Percentiles rank a stretch among this genome's conserved stretches.
These are phyloP conservation scores for Rhinella marina DNA, from an alignment of 2,797 vertebrate species.

Conservation along the genomic window DNA sequence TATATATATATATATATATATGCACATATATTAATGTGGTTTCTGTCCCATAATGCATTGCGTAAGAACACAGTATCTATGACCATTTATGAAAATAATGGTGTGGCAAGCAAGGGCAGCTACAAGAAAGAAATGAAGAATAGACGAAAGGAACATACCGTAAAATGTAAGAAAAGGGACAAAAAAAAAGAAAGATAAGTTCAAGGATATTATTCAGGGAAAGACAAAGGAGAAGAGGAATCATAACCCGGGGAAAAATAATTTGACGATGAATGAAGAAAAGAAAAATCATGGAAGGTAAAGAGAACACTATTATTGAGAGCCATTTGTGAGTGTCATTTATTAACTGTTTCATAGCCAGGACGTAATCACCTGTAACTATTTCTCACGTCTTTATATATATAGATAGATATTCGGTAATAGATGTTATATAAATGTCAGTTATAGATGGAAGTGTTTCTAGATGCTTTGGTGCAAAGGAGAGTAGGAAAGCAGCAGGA, in stretches of 20 bases:
- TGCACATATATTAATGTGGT: not conserved
- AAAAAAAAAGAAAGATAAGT: not conserved
- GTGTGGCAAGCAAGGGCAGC: conserved; percentile 38
- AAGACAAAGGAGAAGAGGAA: conserved; percentile 46
- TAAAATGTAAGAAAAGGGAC: not conserved
- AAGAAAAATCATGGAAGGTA: conserved; percentile 28
- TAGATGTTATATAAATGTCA: too few relatives aligned
- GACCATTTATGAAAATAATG: conserved; percentile 54
- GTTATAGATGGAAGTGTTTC: not conserved
- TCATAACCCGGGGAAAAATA: conserved; percentile 33
- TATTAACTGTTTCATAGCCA: conserved; percentile 24
- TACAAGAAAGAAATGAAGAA: conserved; percentile 42
- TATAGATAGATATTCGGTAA: not conserved
- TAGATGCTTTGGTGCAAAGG: not conserved
- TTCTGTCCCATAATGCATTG: conserved; percentile 24
- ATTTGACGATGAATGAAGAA: not conserved
- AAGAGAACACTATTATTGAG: conserved; percentile 21
- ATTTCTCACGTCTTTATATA: not conserved
- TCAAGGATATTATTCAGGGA: conserved; percentile 42
- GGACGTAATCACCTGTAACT: not conserved
- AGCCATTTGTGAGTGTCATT: not conserved
- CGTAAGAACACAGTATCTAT: conserved; percentile 15
- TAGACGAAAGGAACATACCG: conserved; percentile 38
- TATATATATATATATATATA: not conserved
- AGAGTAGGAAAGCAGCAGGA: not conserved